Conservation (phyloP, 2,888 invertebrate species). For the Sinopyrophorus schimmeli region DNA sequence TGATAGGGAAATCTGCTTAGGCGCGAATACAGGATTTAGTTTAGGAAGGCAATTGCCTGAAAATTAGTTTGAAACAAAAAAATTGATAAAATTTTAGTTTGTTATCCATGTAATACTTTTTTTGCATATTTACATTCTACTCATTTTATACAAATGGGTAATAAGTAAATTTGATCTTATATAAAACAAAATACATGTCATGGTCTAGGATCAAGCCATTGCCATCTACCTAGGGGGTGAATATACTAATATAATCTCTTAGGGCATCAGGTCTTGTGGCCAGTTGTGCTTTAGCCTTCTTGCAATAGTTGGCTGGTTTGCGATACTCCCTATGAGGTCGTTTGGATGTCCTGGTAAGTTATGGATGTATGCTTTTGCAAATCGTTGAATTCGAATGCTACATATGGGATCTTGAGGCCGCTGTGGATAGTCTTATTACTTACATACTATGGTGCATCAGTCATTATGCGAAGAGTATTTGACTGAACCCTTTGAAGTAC, state of each 20-base stretch:
- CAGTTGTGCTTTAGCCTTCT: not conserved
- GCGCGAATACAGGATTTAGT: too few relatives aligned
- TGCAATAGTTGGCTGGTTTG: not conserved
- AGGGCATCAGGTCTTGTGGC: slow-evolving; percentile 1
- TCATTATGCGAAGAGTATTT: not conserved
- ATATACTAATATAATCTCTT: not conserved
- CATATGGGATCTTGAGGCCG: not conserved
- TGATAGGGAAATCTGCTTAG: too few relatives aligned
- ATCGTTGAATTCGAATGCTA: not conserved
- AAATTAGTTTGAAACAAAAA: too few relatives aligned
- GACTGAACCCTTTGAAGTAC: not conserved
- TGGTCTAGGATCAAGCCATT: not conserved
- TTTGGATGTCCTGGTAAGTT: slow-evolving; percentile 4
- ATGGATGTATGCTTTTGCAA: not conserved
- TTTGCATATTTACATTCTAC: too few relatives aligned
- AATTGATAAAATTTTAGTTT: too few relatives aligned
- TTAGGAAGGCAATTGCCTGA: too few relatives aligned
- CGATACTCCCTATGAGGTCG: not conserved
- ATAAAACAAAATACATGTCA: not conserved
- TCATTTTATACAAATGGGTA: too few relatives aligned
- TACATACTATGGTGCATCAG: slow-evolving; percentile 1
- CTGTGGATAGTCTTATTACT: too few relatives aligned
- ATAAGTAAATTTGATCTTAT: too few relatives aligned
- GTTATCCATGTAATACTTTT: too few relatives aligned
- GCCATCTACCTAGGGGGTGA: not conserved